These are phyloP conservation scores for Leptopilina boulardi DNA, from an alignment of 1,140 invertebrate species.

Conservation along the genomic window DNA sequence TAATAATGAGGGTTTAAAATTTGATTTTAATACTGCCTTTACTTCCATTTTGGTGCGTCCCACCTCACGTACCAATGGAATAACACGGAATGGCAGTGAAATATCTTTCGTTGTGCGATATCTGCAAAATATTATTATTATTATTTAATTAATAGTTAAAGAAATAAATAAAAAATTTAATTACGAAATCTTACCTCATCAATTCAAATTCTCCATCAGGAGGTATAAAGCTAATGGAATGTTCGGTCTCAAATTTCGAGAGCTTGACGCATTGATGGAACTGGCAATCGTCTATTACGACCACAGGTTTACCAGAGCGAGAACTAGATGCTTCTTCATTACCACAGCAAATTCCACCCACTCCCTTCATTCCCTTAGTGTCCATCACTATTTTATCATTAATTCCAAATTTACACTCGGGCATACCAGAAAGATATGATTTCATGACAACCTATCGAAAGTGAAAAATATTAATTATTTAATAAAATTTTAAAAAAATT, in stretches of 20 bases:
- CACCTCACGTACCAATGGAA: constrained; percentile 97
- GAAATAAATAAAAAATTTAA: constrained; percentile 33
- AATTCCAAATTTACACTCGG: constrained; percentile 99
- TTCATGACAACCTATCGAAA: constrained; percentile 95
- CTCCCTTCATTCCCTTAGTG: constrained; percentile 90
- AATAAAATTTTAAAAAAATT: too few species aligned
- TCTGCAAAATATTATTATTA: constrained; percentile 73
- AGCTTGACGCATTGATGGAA: constrained; percentile 99
- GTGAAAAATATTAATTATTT: neutral
- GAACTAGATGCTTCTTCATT: constrained; percentile 90
- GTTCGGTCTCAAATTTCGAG: constrained; percentile 99
- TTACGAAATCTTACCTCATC: constrained; percentile 87
- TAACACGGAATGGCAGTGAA: constrained; percentile 98
- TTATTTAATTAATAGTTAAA: neutral
- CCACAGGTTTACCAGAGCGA: constrained; percentile 93
- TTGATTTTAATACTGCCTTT: constrained; percentile 99
- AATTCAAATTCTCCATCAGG: constrained; percentile 99
- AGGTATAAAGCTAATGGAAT: constrained; percentile 99
- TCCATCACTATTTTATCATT: constrained; percentile 99
- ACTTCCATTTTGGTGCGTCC: constrained; percentile 99
- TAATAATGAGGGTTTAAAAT: constrained; percentile 98
- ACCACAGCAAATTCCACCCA: constrained; percentile 79
- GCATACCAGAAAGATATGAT: constrained; percentile 99
- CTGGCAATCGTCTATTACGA: constrained; percentile 99
- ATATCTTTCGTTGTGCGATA: constrained; percentile 99